Conservation (phyloP, 2,113 vertebrate species). For the Morone chrysops region DNA sequence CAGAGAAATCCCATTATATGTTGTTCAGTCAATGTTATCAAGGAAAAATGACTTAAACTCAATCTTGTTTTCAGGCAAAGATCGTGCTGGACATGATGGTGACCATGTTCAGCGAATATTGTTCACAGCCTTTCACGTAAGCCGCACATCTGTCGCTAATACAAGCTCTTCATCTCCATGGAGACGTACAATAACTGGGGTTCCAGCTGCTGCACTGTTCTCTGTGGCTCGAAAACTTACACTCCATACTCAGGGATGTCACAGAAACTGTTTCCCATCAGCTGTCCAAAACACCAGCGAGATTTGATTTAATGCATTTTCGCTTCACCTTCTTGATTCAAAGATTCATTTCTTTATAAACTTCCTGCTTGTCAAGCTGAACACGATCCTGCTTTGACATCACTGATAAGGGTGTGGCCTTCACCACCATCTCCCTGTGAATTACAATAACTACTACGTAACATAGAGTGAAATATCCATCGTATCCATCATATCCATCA, state of each 20-base stretch:
- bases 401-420: background rate
- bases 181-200: background rate
- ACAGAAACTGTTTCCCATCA: conserved; percentile 13
- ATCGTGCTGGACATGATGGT: conserved; percentile 95
- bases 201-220: background rate
- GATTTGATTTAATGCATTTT: background rate
- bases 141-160: conserved; percentile 49
- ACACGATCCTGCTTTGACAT: background rate
- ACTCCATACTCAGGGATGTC: background rate
- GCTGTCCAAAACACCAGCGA: background rate
- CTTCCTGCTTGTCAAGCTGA: background rate
- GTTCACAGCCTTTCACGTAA: conserved; percentile 94
- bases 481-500: background rate
- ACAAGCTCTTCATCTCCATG: background rate
- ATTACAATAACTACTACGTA: too few relatives aligned
- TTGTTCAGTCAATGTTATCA: background rate
- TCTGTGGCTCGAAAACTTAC: background rate
- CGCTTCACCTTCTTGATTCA: background rate
- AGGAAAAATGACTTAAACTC: background rate
- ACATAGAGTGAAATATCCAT: background rate
- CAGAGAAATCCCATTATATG: background rate
- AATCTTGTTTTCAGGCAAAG: conserved; percentile 88
- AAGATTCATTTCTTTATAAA: background rate
- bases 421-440: background rate
- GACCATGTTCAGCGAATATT: conserved; percentile 97